Base-by-base conservation (phyloP, 1,140 invertebrate genomes). In the Drosophila arawakana region DNA sequence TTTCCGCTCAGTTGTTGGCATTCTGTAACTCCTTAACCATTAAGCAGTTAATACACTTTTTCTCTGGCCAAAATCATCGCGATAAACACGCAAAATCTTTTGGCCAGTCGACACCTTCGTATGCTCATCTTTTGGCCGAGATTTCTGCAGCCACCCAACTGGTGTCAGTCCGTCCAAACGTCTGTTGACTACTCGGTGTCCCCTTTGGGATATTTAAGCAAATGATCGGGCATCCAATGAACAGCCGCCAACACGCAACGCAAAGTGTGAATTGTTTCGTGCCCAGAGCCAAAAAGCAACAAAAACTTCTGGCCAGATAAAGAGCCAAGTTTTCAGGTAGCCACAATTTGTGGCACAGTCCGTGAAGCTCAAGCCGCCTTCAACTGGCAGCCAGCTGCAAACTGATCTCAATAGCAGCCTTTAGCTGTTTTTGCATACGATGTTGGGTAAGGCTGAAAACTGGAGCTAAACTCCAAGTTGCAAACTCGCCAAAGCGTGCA, bases 231-330 rank as follows among this genome's bases (percentile, higher is more conserved):
- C 66, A 76, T 47, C 80, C 77, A 72, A 85, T 74, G 57, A 62
- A 52, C 68, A 81, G 71, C 68, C 61, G 75, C 78, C 81, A 69
- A 86, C 88, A 83, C 77, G 77, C 82, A 86, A 90, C 80, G 41
- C 37, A 76, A 78, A 82, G 86, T 90, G 86, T 90, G 86, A 90
- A 90, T 90, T 90, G 86, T 86, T 90, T 90, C 75, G 82, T 90
- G 86, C 80, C 83, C 80, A 78, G 54, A 82, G 82, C 83, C 7
- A 59, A 75, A 63, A 79, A 59, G 5, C 18, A 43, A 6, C 25
- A 43, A 43, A 43, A 41, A 11, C 6, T 9, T 39, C 69, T 80
- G 63, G 67, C 44, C 78, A 78, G 81, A 85, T 84, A 85, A 57
- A 57, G 18, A 85, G 66, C 59, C 47, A 71, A 66, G 52, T 18